phyloP scores from a whole-genome alignment of 2,113 vertebrate genomes.

The Tetraodon nigroviridis region DNA sequence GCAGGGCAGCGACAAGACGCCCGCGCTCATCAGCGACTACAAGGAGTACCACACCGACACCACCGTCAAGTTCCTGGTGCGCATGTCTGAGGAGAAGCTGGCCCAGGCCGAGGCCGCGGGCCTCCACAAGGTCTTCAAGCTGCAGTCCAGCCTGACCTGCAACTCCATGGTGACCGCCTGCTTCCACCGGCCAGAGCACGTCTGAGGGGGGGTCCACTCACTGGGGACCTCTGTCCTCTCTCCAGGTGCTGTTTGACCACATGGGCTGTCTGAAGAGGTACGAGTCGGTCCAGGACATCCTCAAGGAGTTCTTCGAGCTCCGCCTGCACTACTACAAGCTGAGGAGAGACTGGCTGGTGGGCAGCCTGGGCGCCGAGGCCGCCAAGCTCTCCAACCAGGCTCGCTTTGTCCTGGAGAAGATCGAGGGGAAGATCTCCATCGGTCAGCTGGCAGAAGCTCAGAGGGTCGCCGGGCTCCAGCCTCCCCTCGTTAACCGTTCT shows the following conservation, averaged over 20 bases:
- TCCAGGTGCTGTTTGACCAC: slow-evolving; percentile 97
- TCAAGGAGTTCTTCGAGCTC: slow-evolving; percentile 96
- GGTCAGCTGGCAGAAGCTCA: slow-evolving; percentile 68
- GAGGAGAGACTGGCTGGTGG: slow-evolving; percentile 92
- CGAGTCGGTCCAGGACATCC: slow-evolving; percentile 93
- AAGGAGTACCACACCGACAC: slow-evolving; percentile 98
- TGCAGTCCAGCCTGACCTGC: slow-evolving; percentile 96
- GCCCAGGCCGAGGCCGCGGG: slow-evolving; percentile 94
- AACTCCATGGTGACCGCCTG: slow-evolving; percentile 88
- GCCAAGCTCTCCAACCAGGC: slow-evolving; percentile 96
- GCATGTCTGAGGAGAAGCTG: slow-evolving; percentile 97
- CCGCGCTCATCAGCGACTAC: slow-evolving; percentile 93
- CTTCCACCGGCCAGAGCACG: slow-evolving; percentile 2
- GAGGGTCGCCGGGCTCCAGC: background rate
- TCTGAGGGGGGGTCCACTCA: background rate
- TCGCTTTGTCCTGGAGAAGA: slow-evolving; percentile 96
- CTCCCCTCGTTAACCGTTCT: background rate
- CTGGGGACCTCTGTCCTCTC: background rate
- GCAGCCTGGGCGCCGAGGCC: slow-evolving; percentile 91
- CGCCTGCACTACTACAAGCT: slow-evolving; percentile 92
- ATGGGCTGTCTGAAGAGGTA: slow-evolving; percentile 99
- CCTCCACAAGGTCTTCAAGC: slow-evolving; percentile 97
- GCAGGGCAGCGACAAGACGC: slow-evolving; percentile 94
- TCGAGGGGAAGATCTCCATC: slow-evolving; percentile 91
- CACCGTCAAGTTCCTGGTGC: slow-evolving; percentile 96